Evolutionary conservation across 2,113 vertebrate genomes (phyloP), one percentile per base, ranked within the genome.

Genomic region (Gambusia affinis): DNA sequence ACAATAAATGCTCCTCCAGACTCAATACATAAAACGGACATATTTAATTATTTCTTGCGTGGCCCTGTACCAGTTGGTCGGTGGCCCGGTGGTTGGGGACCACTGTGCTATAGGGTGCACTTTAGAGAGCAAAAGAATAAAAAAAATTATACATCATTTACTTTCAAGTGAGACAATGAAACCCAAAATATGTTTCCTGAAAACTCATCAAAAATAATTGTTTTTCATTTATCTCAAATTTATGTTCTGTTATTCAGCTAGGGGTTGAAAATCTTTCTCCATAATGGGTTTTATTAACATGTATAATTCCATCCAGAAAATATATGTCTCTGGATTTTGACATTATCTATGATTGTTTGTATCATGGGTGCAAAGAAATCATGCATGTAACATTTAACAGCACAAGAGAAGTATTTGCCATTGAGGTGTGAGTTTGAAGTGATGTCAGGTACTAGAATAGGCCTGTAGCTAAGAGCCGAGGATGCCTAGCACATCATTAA

Each of bases 401-500:
- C 28, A 65, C 66, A 69, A 22, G 22, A 64, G 69, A 77, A 72
- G 70, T 44, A 70, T 84, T 83, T 77, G 60, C 65, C 84, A 63
- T 81, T 81, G 77, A 84, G 61, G 76, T 85, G 64, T 82, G 89
- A 90, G 89, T 91, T 82, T 73, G 79, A 82, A 75, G 67, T 73
- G 69, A 67, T 90, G 79, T 85, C 76, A 84, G 79, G 63, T 84
- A 85, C 87, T 89, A 89, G 89, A 92, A 92, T 88, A 90, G 88
- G 87, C 81, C 75, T 72, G 80, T 80, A 89, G 85, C 90, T 89
- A 91, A 88, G 86, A 90, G 77, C 84, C 60, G 77, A 85, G 84
- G 83, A 91, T 79, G 84, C 87, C 88, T 90, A 74, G 85, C 87
- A 88, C 90, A 90, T 93, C 90, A 91, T 92, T 91, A 93, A 92